Percentiles rank a stretch among this genome's conserved stretches.
These are phyloP conservation scores for Chalcosyrphus nemorum DNA, from an alignment of 2,888 invertebrate species.

Conservation along the genomic window DNA sequence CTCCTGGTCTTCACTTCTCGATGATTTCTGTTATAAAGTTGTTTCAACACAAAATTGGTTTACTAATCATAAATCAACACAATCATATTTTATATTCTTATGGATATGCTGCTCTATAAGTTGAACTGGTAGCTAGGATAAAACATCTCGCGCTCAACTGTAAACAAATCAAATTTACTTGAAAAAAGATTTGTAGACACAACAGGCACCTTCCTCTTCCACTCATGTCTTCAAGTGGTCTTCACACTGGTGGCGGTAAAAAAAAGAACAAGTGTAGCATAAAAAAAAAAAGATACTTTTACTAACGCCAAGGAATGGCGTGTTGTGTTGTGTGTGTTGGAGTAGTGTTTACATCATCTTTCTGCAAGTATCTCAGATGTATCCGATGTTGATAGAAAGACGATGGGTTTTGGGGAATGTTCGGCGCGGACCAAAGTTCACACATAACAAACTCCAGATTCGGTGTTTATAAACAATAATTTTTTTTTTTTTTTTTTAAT, in stretches of 20 bases:
- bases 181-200: conserved; percentile 64
- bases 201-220: conserved; percentile 45
- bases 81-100: conserved; percentile 70
- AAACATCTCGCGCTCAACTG: conserved; percentile 41
- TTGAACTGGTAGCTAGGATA: conserved; percentile 18
- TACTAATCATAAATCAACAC: conserved; percentile 70
- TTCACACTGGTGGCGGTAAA: neutral
- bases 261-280: conserved; percentile 29
- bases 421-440: conserved; percentile 51
- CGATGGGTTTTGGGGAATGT: conserved; percentile 62
- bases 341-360: conserved; percentile 66
- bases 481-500: conserved; percentile 57
- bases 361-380: conserved; percentile 69
- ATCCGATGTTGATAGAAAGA: conserved; percentile 66
- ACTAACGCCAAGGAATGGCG: conserved; percentile 48
- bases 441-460: conserved; percentile 58
- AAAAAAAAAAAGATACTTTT: too few relatives aligned
- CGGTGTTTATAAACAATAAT: conserved; percentile 67
- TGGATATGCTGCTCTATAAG: conserved; percentile 42
- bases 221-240: conserved; percentile 45
- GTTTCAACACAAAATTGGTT: conserved; percentile 67
- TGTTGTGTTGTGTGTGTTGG: conserved; percentile 36
- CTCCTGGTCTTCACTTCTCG: neutral
- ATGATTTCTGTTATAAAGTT: conserved; percentile 65
- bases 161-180: conserved; percentile 64